phyloP scores from a whole-genome alignment of 1,140 invertebrate genomes.

The Drosophila subpulchrella region DNA sequence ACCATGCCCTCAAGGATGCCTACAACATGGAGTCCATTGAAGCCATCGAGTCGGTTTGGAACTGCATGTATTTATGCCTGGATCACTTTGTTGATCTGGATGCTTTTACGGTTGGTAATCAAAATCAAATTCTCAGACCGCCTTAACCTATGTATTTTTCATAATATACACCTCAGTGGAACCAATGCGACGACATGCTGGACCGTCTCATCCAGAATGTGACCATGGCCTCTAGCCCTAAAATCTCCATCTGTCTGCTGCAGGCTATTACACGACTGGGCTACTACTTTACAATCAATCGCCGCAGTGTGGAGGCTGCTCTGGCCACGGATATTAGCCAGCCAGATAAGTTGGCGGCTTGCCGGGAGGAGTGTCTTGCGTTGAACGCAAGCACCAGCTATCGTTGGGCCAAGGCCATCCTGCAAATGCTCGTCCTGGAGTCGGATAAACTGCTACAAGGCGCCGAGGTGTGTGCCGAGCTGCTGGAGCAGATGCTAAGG shows the following conservation, averaged over 20 bases:
- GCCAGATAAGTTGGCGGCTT: constrained; percentile 14
- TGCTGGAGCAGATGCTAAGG: constrained; percentile 45
- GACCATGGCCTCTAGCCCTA: constrained; percentile 29
- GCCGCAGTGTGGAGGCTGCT: constrained; percentile 26
- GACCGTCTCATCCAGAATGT: constrained; percentile 64
- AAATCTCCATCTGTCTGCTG: constrained; percentile 53
- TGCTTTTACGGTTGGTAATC: constrained; percentile 33
- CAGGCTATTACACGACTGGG: constrained; percentile 55
- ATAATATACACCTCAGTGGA: constrained; percentile 45
- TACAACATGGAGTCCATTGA: constrained; percentile 55
- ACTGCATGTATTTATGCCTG: constrained; percentile 61
- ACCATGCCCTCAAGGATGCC: constrained; percentile 54
- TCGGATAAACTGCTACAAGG: constrained; percentile 61
- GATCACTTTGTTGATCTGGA: constrained; percentile 59
- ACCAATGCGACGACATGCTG: constrained; percentile 70
- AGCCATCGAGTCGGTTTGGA: constrained; percentile 44
- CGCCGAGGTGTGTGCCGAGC: constrained; percentile 15
- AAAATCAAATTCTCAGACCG: not conserved
- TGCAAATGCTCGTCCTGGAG: constrained; percentile 65
- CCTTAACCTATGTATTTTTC: not conserved
- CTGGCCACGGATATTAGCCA: constrained; percentile 42
- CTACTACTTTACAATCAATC: constrained; percentile 65
- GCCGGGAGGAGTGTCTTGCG: constrained; percentile 37
- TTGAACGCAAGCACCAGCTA: constrained; percentile 57
- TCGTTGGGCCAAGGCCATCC: constrained; percentile 64